phyloP scores from a whole-genome alignment of 2,888 invertebrate genomes.

The Spodoptera littoralis region DNA sequence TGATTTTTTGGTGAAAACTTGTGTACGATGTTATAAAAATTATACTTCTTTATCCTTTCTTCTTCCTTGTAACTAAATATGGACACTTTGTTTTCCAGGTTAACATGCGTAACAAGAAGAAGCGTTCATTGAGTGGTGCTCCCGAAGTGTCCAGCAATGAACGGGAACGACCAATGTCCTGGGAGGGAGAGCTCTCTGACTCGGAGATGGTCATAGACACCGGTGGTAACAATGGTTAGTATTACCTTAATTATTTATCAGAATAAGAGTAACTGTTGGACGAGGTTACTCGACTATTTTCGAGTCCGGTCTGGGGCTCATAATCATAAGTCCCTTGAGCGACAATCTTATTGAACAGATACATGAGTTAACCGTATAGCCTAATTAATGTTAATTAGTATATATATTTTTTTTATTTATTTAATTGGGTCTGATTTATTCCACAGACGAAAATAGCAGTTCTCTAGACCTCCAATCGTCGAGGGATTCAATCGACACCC shows the following conservation, averaged over 20 bases:
- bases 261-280: no score
- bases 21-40: not conserved
- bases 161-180: constrained; percentile 94
- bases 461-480: constrained; percentile 84
- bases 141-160: constrained; percentile 79
- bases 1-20: not conserved
- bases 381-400: not conserved
- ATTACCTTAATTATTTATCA: not conserved
- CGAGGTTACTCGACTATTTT: no score
- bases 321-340: no score
- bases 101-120: constrained; percentile 91
- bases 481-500: constrained; percentile 83
- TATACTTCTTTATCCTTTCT: not conserved
- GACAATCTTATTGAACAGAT: no score
- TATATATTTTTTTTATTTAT: no score
- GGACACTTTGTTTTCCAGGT: constrained; percentile 76
- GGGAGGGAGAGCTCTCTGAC: constrained; percentile 97
- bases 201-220: constrained; percentile 91
- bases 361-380: no score
- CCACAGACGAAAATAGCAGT: constrained; percentile 83
- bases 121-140: constrained; percentile 86
- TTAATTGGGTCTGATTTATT: no score
- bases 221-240: constrained; percentile 78
- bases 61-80: not conserved
- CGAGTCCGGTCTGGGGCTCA: no score